Base-by-base conservation (phyloP, 2,113 vertebrate species). In the Catagonus wagneri region DNA sequence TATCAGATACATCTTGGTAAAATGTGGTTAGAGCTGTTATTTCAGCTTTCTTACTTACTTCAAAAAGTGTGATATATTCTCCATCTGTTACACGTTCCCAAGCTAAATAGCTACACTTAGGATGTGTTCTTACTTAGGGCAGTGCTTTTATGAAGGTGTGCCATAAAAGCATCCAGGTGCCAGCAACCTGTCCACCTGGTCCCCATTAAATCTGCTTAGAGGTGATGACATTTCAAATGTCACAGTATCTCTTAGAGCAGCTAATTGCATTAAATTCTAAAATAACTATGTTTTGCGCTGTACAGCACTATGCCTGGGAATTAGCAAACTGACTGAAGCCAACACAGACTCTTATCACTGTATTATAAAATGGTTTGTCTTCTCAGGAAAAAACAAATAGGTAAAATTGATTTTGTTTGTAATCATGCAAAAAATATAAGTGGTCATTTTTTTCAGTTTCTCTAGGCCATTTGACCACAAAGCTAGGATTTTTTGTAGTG, bases 121-220 rank as follows among this genome's bases (percentile, higher is more conserved):
- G 97, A 92, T 85, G 95, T 97, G 98, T 98, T 97, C 95, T 97
- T 98, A 98, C 92, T 98, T 95, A 98, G 94, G 97, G 95, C 87
- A 90, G 94, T 0, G 7, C 95, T 98, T 98, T 98, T 96, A 98
- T 96, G 97, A 97, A 99, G 98, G 98, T 98, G 98, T 98, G 96
- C 91, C 97, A 93, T 98, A 98, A 98, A 98, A 98, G 92, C 83
- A 85, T 65, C 98, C 98, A 98, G 98, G 98, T 98, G 98, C 97
- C 96, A 96, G 98, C 96, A 98, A 97, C 98, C 97, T 98, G 97
- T 95, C 95, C 97, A 95, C 96, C 92, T 92, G 97, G 97, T 95
- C 89, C 87, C 96, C 94, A 97, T 98, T 98, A 95, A 98, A 96
- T 93, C 94, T 90, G 56, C 84, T 89, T 78, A 50, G 80, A 97